Conservation (phyloP, 2,113 vertebrate genomes). For the Alethe diademata region DNA sequence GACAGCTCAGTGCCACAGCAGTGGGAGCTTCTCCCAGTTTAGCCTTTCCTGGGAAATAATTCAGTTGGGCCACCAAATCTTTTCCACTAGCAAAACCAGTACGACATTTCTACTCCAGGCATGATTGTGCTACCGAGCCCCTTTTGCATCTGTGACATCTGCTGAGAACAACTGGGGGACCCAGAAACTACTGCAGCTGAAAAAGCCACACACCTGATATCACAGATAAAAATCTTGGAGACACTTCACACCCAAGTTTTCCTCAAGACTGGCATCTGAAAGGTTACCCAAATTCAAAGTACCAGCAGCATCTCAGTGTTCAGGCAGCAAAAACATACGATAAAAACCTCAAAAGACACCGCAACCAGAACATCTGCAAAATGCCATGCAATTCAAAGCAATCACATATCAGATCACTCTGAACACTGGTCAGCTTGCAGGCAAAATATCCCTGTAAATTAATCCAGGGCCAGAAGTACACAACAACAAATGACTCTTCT, state of each 20-base stretch:
- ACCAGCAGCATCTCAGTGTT: background rate
- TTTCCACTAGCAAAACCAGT: background rate
- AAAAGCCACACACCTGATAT: background rate
- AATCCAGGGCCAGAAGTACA: background rate
- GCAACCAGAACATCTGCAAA: background rate
- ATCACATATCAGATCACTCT: background rate
- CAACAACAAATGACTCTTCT: background rate
- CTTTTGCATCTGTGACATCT: background rate
- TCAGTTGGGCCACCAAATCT: background rate
- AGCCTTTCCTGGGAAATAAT: background rate
- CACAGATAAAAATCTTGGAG: background rate
- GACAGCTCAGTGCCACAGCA: background rate
- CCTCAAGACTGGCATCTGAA: background rate
- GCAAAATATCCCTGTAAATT: background rate
- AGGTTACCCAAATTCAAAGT: background rate
- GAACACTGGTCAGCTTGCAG: background rate
- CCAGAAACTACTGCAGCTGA: background rate
- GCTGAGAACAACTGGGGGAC: background rate
- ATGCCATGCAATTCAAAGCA: background rate
- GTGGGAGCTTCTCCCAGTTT: background rate
- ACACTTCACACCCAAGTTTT: background rate
- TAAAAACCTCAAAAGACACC: background rate
- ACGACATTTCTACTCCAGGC: background rate
- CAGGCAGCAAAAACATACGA: background rate
- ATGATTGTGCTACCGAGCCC: fast-evolving